A percentile compares a stretch with the other conserved stretches of the same genome.
These are phyloP conservation scores for Ceriagrion tenellum DNA, from an alignment of 2,888 invertebrate species.

Conservation along the genomic window DNA sequence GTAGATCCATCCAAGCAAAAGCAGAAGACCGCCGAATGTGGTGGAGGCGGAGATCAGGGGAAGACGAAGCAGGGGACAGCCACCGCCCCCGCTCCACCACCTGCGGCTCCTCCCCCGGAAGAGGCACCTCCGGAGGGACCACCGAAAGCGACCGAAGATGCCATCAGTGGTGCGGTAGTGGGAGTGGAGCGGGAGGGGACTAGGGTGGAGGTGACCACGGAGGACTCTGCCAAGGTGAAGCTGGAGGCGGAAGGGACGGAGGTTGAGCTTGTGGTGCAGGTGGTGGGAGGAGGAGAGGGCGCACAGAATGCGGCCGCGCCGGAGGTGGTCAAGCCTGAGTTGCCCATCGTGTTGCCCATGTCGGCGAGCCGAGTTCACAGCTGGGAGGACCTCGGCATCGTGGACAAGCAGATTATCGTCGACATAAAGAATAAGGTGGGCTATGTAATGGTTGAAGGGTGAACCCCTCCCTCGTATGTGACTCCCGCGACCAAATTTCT, in stretches of 20 bases:
- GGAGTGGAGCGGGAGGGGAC: slow-evolving; percentile 16
- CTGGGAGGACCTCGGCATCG: slow-evolving; percentile 84
- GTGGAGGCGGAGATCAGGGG: slow-evolving; percentile 69
- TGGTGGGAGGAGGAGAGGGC: slow-evolving; percentile 38
- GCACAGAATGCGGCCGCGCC: background rate
- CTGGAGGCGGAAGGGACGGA: slow-evolving; percentile 55
- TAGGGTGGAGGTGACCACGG: background rate
- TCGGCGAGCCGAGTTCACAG: slow-evolving; percentile 71
- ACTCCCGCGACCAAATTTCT: no score
- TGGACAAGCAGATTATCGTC: slow-evolving; percentile 82
- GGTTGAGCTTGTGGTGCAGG: slow-evolving; percentile 47
- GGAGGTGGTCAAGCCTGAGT: background rate
- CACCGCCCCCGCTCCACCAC: background rate
- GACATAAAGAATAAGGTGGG: slow-evolving; percentile 86
- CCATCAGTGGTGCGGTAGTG: background rate
- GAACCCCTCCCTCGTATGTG: background rate
- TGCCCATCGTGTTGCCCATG: slow-evolving; percentile 41
- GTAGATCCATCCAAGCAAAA: slow-evolving; percentile 69
- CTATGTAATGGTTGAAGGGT: slow-evolving; percentile 65
- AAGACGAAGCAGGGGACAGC: background rate
- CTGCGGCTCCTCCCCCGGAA: background rate
- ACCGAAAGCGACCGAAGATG: background rate
- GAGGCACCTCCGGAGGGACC: background rate
- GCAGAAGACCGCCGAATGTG: slow-evolving; percentile 69
- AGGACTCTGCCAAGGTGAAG: slow-evolving; percentile 52